phyloP scores from a whole-genome alignment of 2,888 invertebrate genomes.

The Scaptomyza polygonia region DNA sequence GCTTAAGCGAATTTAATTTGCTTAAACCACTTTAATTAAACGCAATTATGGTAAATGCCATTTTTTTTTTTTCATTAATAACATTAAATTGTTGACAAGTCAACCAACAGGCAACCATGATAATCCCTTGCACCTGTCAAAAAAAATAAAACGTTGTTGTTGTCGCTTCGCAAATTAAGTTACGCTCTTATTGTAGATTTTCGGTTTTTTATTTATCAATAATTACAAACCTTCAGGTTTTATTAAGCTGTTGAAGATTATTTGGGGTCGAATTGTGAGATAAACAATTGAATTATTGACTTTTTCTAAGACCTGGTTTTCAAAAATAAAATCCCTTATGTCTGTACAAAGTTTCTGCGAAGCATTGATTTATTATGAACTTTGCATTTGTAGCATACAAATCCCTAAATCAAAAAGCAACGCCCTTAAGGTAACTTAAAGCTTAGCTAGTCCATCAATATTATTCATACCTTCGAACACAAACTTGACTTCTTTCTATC shows the following conservation, averaged over 20 bases:
- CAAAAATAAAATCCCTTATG: neutral
- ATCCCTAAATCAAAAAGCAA: neutral
- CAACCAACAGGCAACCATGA: neutral
- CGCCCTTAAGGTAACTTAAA: neutral
- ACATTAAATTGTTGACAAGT: constrained; percentile 32
- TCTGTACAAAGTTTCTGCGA: neutral
- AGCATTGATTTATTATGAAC: no score
- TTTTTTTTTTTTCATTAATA: constrained; percentile 45
- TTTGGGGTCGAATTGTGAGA: no score
- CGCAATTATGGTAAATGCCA: constrained; percentile 58
- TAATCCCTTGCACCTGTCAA: neutral
- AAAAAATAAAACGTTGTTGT: no score
- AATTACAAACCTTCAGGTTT: no score
- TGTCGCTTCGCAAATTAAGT: no score
- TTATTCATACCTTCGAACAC: constrained; percentile 8
- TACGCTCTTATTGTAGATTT: no score
- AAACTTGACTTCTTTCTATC: neutral
- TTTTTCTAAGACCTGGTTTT: neutral
- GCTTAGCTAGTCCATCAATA: neutral
- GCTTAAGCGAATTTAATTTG: constrained; percentile 72
- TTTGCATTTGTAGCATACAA: no score
- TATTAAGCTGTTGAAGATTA: no score
- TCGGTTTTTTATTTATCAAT: no score
- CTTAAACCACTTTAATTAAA: constrained; percentile 70
- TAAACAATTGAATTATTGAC: no score